Evolutionary conservation across 2,888 invertebrate genomes (phyloP).

Genomic region (Polydrusus pterygomalis): DNA sequence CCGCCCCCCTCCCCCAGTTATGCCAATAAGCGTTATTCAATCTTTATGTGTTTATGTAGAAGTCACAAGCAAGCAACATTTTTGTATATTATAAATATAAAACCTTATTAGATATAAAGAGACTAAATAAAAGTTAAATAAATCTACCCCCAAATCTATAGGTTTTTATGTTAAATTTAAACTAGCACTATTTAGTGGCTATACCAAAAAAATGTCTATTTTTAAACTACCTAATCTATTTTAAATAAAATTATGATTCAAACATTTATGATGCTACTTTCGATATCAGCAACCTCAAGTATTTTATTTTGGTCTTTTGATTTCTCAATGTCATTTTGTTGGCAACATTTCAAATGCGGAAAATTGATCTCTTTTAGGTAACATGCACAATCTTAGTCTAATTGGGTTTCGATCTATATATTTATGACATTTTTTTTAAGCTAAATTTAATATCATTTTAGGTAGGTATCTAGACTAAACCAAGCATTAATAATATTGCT

Average conservation of each 20-base stretch:
- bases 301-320: constrained; percentile 23
- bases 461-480: background rate
- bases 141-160: no score
- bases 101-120: no score
- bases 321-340: constrained; percentile 24
- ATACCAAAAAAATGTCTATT: background rate
- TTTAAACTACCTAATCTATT: constrained; percentile 17
- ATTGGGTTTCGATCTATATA: background rate
- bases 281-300: constrained; percentile 27
- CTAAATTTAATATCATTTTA: background rate
- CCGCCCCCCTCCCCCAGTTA: no score
- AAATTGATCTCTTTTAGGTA: constrained; percentile 35
- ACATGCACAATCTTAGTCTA: constrained; percentile 38
- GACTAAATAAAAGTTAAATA: no score
- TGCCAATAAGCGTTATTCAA: no score
- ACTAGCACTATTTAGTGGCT: no score
- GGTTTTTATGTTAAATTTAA: no score
- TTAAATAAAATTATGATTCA: constrained; percentile 14
- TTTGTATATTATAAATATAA: no score
- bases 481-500: background rate
- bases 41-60: no score
- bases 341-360: constrained; percentile 19
- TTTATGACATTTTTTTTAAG: constrained; percentile 2
- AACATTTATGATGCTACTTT: constrained; percentile 24
- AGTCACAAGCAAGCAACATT: no score